Conservation (phyloP, 2,113 vertebrate genomes). For the Eonycteris spelaea region DNA sequence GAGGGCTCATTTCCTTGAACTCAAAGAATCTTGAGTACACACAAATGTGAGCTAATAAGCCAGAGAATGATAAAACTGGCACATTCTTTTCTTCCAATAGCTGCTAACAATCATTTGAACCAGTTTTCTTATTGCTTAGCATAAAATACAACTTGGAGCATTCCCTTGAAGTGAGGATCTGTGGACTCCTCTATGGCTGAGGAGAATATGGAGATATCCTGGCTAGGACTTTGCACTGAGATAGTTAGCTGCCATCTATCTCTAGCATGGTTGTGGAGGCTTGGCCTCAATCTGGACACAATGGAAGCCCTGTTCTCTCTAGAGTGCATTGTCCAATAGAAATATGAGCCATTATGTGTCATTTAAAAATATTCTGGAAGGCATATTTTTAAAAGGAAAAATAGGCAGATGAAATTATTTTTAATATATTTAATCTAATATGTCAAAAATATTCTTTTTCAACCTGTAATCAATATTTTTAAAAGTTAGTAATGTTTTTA, state of each 20-base stretch:
- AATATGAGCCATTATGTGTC: not conserved
- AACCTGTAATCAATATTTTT: not conserved
- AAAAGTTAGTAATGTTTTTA: not conserved
- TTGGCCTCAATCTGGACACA: accelerated
- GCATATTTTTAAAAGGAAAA: not conserved
- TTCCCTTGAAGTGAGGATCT: not conserved
- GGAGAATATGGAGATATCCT: not conserved
- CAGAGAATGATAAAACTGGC: not conserved
- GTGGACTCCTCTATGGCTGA: not conserved
- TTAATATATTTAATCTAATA: not conserved
- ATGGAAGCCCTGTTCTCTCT: not conserved
- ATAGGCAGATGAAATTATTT: not conserved
- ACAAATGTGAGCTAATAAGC: not conserved
- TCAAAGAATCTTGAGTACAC: not conserved
- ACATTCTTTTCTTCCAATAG: not conserved
- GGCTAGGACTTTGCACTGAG: not conserved
- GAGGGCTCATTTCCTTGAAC: not conserved
- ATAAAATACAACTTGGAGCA: not conserved
- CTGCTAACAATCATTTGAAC: not conserved
- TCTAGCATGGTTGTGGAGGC: accelerated
- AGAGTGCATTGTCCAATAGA: not conserved
- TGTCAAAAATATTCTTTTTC: not conserved
- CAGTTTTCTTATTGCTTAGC: not conserved
- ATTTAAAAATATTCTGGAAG: not conserved
- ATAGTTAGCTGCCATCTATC: not conserved